Conservation (phyloP, 2,888 invertebrate genomes). For the Diaperis boleti region DNA sequence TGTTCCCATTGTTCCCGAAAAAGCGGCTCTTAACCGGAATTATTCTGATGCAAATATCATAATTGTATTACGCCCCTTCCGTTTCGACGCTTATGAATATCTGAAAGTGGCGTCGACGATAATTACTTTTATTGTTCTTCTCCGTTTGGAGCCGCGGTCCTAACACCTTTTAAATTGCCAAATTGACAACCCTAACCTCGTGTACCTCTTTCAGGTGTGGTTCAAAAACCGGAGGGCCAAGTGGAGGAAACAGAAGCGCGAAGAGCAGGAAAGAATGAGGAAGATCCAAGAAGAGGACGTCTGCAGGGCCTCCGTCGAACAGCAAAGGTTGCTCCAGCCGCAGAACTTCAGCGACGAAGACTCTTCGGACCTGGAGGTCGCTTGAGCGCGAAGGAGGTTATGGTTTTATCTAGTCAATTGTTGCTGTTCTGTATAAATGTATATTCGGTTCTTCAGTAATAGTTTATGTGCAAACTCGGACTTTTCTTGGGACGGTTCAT, state of each 20-base stretch:
- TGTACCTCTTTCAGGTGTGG: too few species aligned
- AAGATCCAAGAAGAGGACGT: constrained; percentile 84
- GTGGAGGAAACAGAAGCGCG: constrained; percentile 96
- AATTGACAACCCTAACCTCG: too few species aligned
- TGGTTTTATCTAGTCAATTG: constrained; percentile 52
- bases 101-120: constrained; percentile 46
- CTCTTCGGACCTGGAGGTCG: constrained; percentile 85
- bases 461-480: constrained; percentile 24
- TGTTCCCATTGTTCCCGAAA: constrained; percentile 47
- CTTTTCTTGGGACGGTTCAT: neutral
- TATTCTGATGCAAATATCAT: constrained; percentile 54
- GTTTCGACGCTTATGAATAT: constrained; percentile 25
- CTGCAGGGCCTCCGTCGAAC: constrained; percentile 42
- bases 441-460: constrained; percentile 38
- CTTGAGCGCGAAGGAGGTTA: constrained; percentile 66
- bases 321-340: constrained; percentile 51
- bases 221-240: constrained; percentile 96
- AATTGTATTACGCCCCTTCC: constrained; percentile 45
- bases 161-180: too few species aligned
- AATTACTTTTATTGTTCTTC: constrained; percentile 47
- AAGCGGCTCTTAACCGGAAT: constrained; percentile 47
- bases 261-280: constrained; percentile 84
- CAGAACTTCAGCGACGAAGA: constrained; percentile 76
- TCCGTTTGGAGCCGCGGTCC: constrained; percentile 87
- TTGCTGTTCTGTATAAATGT: constrained; percentile 50